A percentile compares a stretch with the other conserved stretches of the same genome.
Evolutionary conservation across 2,888 invertebrate genomes (phyloP).

Genomic region (Biston betularia): DNA sequence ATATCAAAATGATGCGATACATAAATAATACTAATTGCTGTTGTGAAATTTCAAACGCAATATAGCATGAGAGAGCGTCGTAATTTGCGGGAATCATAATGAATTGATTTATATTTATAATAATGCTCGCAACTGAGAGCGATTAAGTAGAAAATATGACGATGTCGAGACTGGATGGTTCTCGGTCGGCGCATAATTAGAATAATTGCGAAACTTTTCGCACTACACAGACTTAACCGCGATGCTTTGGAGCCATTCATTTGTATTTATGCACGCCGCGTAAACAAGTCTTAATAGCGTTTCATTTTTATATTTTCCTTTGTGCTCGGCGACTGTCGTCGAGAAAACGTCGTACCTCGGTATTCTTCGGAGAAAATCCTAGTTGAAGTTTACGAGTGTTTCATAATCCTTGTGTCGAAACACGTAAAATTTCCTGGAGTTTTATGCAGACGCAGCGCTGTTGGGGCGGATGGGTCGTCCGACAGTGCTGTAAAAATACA

Average conservation of each 20-base stretch:
- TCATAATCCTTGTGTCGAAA: slow-evolving; percentile 74
- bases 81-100: slow-evolving; percentile 66
- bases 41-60: slow-evolving; percentile 55
- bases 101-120: slow-evolving; percentile 78
- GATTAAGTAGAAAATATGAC: slow-evolving; percentile 83
- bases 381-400: slow-evolving; percentile 73
- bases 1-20: slow-evolving; percentile 33
- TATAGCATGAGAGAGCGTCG: slow-evolving; percentile 55
- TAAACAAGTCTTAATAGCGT: slow-evolving; percentile 67
- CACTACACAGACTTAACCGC: slow-evolving; percentile 71
- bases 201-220: slow-evolving; percentile 82
- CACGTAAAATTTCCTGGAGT: slow-evolving; percentile 75
- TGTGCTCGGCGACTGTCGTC: slow-evolving; percentile 46
- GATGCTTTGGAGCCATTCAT: slow-evolving; percentile 72
- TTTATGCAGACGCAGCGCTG: slow-evolving; percentile 74
- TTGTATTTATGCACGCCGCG: slow-evolving; percentile 72
- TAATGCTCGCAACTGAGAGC: slow-evolving; percentile 71
- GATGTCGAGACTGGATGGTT: slow-evolving; percentile 70
- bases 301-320: slow-evolving; percentile 61
- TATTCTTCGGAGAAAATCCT: slow-evolving; percentile 62
- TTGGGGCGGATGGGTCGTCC: slow-evolving; percentile 65
- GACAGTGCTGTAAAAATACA: slow-evolving; percentile 68
- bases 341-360: slow-evolving; percentile 52
- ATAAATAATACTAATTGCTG: slow-evolving; percentile 46
- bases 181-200: slow-evolving; percentile 79